Conservation (phyloP, 1,140 invertebrate species). For the Habropoda laboriosa region DNA sequence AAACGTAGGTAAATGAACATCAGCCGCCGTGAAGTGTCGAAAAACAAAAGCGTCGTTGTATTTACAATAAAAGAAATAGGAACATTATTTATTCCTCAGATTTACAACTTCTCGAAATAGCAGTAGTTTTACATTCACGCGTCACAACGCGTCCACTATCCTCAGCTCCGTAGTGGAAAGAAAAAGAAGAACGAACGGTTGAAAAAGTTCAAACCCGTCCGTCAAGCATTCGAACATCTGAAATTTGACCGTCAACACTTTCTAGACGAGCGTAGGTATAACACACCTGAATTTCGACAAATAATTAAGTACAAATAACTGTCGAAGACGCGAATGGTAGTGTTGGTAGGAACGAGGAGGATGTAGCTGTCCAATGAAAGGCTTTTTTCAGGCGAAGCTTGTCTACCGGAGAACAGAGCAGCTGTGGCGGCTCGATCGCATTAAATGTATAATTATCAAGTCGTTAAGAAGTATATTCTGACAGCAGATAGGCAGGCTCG, state of each 20-base stretch:
- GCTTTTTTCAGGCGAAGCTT: conserved; percentile 57
- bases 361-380: conserved; percentile 38
- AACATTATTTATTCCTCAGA: too few species aligned
- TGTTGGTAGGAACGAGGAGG: conserved; percentile 1
- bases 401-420: conserved; percentile 50
- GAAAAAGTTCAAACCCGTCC: background rate
- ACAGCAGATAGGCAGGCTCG: conserved; percentile 48
- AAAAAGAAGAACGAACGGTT: too few species aligned
- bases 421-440: conserved; percentile 57
- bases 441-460: conserved; percentile 71
- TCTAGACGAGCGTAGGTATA: background rate
- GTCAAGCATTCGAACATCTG: background rate
- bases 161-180: too few species aligned
- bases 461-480: conserved; percentile 56
- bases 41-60: too few species aligned
- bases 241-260: background rate
- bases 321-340: background rate
- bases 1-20: too few species aligned
- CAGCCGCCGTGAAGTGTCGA: too few species aligned
- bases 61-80: too few species aligned
- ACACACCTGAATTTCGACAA: background rate
- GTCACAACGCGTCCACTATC: too few species aligned
- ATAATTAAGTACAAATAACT: conserved; percentile 6
- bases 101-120: too few species aligned
- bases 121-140: too few species aligned